Evolutionary conservation across 2,113 vertebrate species (phyloP).

Genomic region (Pavo muticus): DNA sequence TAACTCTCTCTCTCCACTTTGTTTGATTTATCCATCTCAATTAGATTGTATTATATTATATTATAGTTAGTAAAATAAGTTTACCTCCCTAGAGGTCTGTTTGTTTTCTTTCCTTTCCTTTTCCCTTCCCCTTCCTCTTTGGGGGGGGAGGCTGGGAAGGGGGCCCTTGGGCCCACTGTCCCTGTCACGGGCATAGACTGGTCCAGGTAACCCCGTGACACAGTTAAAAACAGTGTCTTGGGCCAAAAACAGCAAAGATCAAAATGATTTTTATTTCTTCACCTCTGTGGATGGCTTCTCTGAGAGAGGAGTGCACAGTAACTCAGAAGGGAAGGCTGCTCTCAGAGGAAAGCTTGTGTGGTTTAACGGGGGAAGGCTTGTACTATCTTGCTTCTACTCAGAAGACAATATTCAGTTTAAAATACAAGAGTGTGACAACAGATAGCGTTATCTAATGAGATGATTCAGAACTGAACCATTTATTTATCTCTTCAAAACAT

Average conservation of each 20-base stretch:
- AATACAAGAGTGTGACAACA: not conserved
- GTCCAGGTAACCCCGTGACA: too few relatives aligned
- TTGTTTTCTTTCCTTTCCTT: too few relatives aligned
- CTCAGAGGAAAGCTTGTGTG: not conserved
- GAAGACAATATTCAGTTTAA: not conserved
- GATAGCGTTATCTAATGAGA: slow-evolving; percentile 21
- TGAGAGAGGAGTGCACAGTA: not conserved
- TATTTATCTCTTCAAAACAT: not conserved
- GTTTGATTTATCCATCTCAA: too few relatives aligned
- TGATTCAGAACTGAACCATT: not conserved
- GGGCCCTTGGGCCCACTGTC: too few relatives aligned
- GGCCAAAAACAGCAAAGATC: not conserved
- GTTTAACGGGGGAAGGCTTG: not conserved
- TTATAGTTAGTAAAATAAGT: too few relatives aligned
- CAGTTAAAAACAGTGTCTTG: not conserved
- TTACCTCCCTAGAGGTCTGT: too few relatives aligned
- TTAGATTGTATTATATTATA: too few relatives aligned
- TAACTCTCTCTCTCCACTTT: too few relatives aligned
- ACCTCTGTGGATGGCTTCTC: not conserved
- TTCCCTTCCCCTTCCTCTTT: too few relatives aligned
- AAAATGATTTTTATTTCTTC: not conserved
- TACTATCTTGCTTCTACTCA: not conserved
- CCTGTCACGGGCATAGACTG: too few relatives aligned
- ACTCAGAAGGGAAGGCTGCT: not conserved
- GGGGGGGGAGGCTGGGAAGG: too few relatives aligned